phyloP scores from a whole-genome alignment of 2,888 invertebrate species.

The Horisme vitalbata region DNA sequence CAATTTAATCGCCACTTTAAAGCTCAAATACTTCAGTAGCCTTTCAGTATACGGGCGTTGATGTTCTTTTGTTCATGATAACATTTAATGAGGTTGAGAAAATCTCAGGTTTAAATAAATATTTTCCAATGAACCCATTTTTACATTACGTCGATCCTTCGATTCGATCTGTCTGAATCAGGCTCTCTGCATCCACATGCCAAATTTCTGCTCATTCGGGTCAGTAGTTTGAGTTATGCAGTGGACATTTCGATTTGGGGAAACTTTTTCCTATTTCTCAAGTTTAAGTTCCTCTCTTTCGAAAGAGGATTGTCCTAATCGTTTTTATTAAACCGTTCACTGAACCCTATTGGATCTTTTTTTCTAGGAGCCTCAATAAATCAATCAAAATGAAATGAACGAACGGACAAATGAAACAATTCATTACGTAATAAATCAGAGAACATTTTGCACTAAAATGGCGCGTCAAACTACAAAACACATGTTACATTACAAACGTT shows the following conservation, averaged over 20 bases:
- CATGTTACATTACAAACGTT: constrained; percentile 17
- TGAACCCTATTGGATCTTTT: background rate
- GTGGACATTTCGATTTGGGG: constrained; percentile 17
- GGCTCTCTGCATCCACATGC: constrained; percentile 15
- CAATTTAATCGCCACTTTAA: no score
- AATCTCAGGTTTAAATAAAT: no score
- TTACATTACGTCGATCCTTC: constrained; percentile 10
- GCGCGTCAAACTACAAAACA: constrained; percentile 17
- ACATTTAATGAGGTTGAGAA: no score
- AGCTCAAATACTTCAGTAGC: no score
- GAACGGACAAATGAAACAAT: background rate
- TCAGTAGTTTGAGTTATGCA: constrained; percentile 19
- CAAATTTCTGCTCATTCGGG: constrained; percentile 18
- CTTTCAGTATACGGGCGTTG: no score
- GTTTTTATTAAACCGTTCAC: background rate
- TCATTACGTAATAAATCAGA: constrained; percentile 13
- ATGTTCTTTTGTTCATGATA: no score
- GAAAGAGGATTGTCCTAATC: background rate
- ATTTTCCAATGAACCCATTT: constrained; percentile 8
- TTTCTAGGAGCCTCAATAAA: background rate
- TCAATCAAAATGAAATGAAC: background rate
- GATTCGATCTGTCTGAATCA: constrained; percentile 19
- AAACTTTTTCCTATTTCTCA: background rate
- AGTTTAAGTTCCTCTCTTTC: background rate
- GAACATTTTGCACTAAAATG: constrained; percentile 9